Evolutionary conservation across 1,140 invertebrate genomes (phyloP), one percentile per base, ranked within the genome.

Genomic region (Hermetia illucens): DNA sequence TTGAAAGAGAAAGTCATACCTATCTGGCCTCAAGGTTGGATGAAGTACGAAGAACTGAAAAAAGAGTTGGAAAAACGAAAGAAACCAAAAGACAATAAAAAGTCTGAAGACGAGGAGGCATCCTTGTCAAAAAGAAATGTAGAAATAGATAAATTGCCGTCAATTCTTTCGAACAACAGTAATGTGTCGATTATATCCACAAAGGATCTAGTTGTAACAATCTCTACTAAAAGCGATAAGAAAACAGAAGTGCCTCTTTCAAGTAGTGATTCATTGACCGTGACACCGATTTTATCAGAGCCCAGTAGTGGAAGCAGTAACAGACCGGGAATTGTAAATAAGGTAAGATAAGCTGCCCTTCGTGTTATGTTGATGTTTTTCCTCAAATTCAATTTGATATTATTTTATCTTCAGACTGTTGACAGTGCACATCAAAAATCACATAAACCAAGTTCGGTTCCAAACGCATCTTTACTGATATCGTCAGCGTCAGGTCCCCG

Each of bases 1-100:
- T 27, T 61, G 4, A 47, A 47, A 21, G 46, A 50, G 0, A 55
- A 58, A 33, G 44, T 60, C 2, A 43, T 60, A 8, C 47, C 58
- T 25, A 21, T 61, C 1, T 61, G 58, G 58, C 55, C 58, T 2
- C 41, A 43, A 3, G 58, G 58, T 38, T 61, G 58, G 58, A 61
- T 61, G 55, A 49, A 50, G 10, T 47, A 47, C 17, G 57, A 61
- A 24, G 58, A 61, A 6, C 30, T 61, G 12, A 47, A 54, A 36
- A 49, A 50, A n/a, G 57, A 60, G 32, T 52, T 59, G 21, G 44
- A 48, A 5, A 43, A 52, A 5, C 40, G 54, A 5, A 58, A 45
- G 38, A 57, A 53, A 19, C 24, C 40, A 2, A 59, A 57, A 39
- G 56, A 57, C 13, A 59, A 58, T 21, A 36, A 41, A 18, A 56